Evolutionary conservation across 2,888 invertebrate genomes (phyloP).

Genomic region (Calliopum simillimum): DNA sequence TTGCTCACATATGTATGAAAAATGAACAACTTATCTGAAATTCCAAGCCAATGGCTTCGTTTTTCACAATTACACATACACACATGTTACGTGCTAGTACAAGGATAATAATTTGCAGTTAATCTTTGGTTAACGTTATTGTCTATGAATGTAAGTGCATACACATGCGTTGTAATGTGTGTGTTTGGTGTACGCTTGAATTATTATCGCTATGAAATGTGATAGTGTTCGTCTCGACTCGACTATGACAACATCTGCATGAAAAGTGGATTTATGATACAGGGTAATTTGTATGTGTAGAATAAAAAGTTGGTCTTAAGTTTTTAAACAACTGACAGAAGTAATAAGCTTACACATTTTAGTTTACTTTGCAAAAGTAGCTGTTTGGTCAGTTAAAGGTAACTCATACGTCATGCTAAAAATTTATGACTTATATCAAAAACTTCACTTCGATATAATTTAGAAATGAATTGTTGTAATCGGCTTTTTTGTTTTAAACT

Average conservation of each 20-base stretch:
- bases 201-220: conserved; percentile 1
- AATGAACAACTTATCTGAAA: conserved; percentile 2
- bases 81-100: too few species aligned
- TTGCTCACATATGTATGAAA: too few species aligned
- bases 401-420: too few species aligned
- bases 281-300: neutral
- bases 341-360: neutral
- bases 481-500: too few species aligned
- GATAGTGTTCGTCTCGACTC: neutral
- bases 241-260: too few species aligned
- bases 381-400: too few species aligned
- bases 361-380: too few species aligned
- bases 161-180: neutral
- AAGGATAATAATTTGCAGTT: conserved; percentile 25
- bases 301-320: neutral
- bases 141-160: neutral
- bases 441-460: too few species aligned
- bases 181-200: neutral
- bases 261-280: neutral
- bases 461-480: too few species aligned
- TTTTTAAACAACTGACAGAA: neutral
- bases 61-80: too few species aligned
- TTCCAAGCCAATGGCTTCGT: conserved; percentile 27
- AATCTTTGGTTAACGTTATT: conserved; percentile 4
- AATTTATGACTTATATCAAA: too few species aligned